Evolutionary conservation across 2,113 vertebrate species (phyloP).

Genomic region (Pomatostomus ruficeps): DNA sequence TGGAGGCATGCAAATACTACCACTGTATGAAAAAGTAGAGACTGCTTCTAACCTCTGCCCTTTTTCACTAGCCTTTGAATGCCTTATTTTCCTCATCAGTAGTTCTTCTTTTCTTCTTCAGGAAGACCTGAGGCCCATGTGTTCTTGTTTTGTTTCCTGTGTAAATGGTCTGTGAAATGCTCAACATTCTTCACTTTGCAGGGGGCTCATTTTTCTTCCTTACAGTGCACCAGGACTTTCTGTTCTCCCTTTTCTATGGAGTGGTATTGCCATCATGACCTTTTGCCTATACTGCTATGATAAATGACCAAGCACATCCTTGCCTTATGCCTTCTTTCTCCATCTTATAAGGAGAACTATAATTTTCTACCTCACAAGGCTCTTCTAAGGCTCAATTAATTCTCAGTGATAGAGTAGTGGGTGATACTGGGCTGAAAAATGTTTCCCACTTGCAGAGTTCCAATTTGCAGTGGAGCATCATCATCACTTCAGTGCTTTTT

Average conservation of each 20-base stretch:
- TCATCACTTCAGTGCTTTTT: background rate
- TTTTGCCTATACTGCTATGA: background rate
- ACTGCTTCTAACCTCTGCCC: background rate
- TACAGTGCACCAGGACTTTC: background rate
- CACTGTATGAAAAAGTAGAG: background rate
- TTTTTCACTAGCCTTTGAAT: background rate
- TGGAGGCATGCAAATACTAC: background rate
- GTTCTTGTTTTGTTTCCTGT: background rate
- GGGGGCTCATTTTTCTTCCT: background rate
- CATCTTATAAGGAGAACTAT: background rate
- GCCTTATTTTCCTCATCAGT: background rate
- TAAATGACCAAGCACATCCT: background rate
- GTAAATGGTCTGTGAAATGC: background rate
- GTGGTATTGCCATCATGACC: background rate
- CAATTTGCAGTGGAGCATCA: background rate
- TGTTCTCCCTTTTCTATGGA: background rate
- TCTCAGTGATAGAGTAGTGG: background rate
- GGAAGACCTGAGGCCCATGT: background rate
- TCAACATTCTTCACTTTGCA: background rate
- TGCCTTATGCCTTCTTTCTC: background rate
- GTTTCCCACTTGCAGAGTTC: background rate
- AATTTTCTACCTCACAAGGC: background rate
- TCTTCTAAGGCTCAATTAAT: background rate
- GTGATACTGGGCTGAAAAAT: background rate
- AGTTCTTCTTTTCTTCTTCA: background rate